These are phyloP conservation scores for Pseudomyrmex cubaensis DNA, from an alignment of 1,140 invertebrate genomes.

Conservation along the genomic window DNA sequence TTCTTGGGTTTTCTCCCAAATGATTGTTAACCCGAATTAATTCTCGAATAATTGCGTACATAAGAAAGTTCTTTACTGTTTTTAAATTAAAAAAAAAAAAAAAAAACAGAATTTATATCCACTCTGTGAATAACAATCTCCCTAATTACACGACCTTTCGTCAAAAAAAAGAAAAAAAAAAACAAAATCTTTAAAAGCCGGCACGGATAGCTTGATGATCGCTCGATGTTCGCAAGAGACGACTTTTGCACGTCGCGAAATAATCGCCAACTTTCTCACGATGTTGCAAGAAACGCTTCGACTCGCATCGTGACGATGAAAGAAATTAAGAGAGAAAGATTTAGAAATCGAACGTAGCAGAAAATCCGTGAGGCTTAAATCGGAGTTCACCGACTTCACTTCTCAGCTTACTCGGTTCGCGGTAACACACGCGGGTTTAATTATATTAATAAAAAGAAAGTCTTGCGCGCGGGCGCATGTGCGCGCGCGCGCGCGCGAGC, in stretches of 20 bases:
- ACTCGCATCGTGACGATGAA: not conserved
- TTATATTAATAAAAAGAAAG: slow-evolving; percentile 44
- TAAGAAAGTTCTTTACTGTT: not conserved
- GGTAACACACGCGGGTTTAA: slow-evolving; percentile 7
- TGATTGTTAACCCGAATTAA: slow-evolving; percentile 25
- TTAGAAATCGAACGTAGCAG: slow-evolving; percentile 25
- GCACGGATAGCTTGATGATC: not conserved
- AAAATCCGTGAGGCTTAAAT: slow-evolving; percentile 1
- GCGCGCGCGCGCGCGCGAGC: slow-evolving; percentile 3
- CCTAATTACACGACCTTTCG: too few species aligned
- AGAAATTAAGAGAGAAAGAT: slow-evolving; percentile 28
- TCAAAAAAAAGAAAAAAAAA: too few species aligned
- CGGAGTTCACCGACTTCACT: slow-evolving; percentile 19
- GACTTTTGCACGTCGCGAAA: not conserved
- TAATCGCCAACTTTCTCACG: not conserved
- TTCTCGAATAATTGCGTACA: not conserved
- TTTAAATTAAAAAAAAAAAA: slow-evolving; percentile 4
- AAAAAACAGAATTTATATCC: too few species aligned
- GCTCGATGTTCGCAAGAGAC: not conserved
- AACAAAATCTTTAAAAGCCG: not conserved
- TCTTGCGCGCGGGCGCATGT: not conserved
- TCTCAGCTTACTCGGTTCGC: not conserved
- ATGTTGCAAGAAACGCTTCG: slow-evolving; percentile 18
- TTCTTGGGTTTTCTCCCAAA: not conserved
- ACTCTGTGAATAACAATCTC: too few species aligned